phyloP scores from a whole-genome alignment of 2,888 invertebrate genomes.

The Pachycephus smyrnensis region DNA sequence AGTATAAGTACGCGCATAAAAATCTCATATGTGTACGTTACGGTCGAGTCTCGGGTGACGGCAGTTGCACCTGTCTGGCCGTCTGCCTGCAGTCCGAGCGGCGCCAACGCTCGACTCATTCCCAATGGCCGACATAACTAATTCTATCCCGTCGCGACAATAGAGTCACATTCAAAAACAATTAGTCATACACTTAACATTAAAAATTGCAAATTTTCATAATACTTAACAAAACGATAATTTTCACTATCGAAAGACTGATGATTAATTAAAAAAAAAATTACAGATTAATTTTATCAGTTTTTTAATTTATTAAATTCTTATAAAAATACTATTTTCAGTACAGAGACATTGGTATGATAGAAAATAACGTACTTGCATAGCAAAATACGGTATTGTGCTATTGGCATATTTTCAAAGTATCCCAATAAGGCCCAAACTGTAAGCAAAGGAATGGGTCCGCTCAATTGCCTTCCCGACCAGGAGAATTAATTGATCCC shows the following conservation, averaged over 20 bases:
- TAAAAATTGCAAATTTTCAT: not conserved
- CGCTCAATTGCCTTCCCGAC: conserved; percentile 25
- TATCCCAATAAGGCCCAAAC: not conserved
- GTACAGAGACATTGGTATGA: not conserved
- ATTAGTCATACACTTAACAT: not conserved
- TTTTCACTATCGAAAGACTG: not conserved
- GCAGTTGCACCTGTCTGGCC: conserved; percentile 44
- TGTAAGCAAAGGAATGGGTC: conserved; percentile 6
- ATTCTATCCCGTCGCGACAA: conserved; percentile 22
- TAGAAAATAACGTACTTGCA: not conserved
- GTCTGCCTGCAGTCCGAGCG: conserved; percentile 43
- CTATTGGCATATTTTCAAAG: not conserved
- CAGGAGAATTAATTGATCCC: conserved; percentile 25
- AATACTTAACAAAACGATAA: no score
- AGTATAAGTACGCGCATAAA: not conserved
- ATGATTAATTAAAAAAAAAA: no score
- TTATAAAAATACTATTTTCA: no score
- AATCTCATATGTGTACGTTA: not conserved
- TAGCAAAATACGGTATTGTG: not conserved
- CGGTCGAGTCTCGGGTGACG: conserved; percentile 2
- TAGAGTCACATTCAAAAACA: conserved; percentile 20
- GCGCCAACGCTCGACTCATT: conserved; percentile 35
- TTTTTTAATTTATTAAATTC: no score
- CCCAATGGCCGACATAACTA: conserved; percentile 21
- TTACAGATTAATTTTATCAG: no score